Percentiles rank a stretch among this genome's conserved stretches.
Evolutionary conservation across 64 coral and sea anemone species (phyloP).

Genomic region (Montipora foliosa): DNA sequence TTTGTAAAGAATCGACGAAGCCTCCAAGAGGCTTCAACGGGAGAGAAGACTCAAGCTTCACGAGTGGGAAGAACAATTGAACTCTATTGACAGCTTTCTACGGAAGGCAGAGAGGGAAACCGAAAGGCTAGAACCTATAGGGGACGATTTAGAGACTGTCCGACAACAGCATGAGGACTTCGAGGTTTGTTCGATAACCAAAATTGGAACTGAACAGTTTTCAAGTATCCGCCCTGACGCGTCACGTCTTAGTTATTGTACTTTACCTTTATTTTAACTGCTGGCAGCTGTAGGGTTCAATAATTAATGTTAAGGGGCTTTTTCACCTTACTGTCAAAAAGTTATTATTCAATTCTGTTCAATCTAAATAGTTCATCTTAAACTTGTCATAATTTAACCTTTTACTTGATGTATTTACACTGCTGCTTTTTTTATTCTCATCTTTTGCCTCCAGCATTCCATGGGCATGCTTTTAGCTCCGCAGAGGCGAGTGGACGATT

Average conservation of each 20-base stretch:
- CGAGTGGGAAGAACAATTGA: constrained; percentile 65
- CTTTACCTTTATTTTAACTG: no score
- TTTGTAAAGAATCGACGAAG: constrained; percentile 63
- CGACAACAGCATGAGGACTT: constrained; percentile 81
- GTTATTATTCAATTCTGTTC: no score
- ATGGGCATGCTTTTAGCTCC: not conserved
- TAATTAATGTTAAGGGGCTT: no score
- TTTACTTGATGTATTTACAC: not conserved
- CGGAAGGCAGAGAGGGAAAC: constrained; percentile 64
- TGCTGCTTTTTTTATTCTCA: not conserved
- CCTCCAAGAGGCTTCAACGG: constrained; percentile 73
- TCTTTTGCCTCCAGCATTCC: constrained; percentile 21
- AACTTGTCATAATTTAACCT: not conserved
- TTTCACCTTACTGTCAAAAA: no score
- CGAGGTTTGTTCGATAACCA: constrained; percentile 39
- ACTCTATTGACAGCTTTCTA: constrained; percentile 70
- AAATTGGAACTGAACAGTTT: no score
- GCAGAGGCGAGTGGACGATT: constrained; percentile 66
- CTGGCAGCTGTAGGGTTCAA: no score
- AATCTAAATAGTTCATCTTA: no score
- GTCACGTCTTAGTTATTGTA: no score
- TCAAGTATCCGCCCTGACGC: no score
- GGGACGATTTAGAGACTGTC: constrained; percentile 75
- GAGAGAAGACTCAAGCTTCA: constrained; percentile 58
- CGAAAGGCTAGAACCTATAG: constrained; percentile 55